Base-by-base conservation (phyloP, 2,888 invertebrate species). In the Pristionchus exspectatus region DNA sequence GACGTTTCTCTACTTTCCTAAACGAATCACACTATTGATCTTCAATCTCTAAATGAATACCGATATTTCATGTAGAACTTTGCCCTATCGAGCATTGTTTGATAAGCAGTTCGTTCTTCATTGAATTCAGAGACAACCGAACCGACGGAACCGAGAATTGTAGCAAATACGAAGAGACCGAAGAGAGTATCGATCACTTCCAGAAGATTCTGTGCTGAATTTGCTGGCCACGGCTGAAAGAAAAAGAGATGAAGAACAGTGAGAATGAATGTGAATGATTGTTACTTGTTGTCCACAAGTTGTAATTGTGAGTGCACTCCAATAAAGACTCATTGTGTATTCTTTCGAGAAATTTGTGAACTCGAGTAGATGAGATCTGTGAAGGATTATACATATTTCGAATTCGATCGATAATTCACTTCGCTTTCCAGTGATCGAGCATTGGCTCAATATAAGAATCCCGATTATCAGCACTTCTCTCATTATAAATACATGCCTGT, bases 231-330 rank as follows among this genome's bases (percentile, higher is more conserved):
- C 2, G 94, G 94, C 92, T 92, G 89, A 63, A 92, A 81, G 21
- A 38, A 12, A 24, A 66, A 30, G 63, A 56, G 56, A 2, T 12
- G 14, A 38, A 38, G 38, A 56, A 10, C 24, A 83, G 1, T 84
- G 81, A 50, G 5, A n/a, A 4, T 63, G 24, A 33, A 21, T 38
- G 27, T 16, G 14, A 21, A 38, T 33, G 27, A 10, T 50, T 18
- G 16, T 54, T 12, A 92, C 92, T 89, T 94, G 94, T 89, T 94
- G 94, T 14, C 94, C 94, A 56, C 93, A 94, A 14, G 94, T 94
- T 12, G 94, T 94, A 72, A 94, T 92, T 0, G 94, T 94, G 33
- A 94, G 89, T 1, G 94, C 92, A 7, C 94, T 94, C 94, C 94
- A 94, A 83, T 94, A 94, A 27, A 94, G 91, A 72, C 93, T 92